Evolutionary conservation across 2,888 invertebrate species (phyloP).

Genomic region (Nomada lathburiana): DNA sequence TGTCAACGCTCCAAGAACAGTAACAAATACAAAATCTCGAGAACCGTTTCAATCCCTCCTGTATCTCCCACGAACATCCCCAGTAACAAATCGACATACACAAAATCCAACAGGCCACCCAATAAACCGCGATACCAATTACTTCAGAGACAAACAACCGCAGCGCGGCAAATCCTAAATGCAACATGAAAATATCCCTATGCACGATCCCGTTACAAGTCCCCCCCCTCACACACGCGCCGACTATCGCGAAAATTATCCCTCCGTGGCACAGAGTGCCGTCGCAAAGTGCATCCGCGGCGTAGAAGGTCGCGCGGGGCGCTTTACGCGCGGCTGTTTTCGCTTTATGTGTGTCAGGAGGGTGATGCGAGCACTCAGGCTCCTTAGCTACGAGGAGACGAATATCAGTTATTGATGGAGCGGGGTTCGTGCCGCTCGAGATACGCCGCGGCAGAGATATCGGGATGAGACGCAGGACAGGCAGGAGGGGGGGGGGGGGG

Average conservation of each 20-base stretch:
- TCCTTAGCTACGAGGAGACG: slow-evolving; percentile 74
- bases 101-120: no score
- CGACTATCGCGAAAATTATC: slow-evolving; percentile 35
- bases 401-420: slow-evolving; percentile 81
- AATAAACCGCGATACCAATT: no score
- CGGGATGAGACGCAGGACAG: slow-evolving; percentile 60
- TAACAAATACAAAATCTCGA: no score
- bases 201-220: neutral
- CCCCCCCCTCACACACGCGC: neutral
- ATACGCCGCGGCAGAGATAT: slow-evolving; percentile 53
- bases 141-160: neutral
- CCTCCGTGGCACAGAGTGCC: neutral
- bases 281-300: slow-evolving; percentile 40
- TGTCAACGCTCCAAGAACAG: no score
- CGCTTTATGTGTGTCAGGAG: slow-evolving; percentile 75
- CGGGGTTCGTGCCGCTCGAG: slow-evolving; percentile 52
- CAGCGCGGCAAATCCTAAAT: neutral
- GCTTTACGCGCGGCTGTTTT: slow-evolving; percentile 22
- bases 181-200: neutral
- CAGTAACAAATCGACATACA: no score
- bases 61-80: no score
- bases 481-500: neutral
- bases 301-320: slow-evolving; percentile 13
- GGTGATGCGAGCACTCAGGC: slow-evolving; percentile 65
- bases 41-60: no score